These are phyloP conservation scores for Mesitornis unicolor DNA, from an alignment of 2,113 vertebrate genomes.

Conservation along the genomic window DNA sequence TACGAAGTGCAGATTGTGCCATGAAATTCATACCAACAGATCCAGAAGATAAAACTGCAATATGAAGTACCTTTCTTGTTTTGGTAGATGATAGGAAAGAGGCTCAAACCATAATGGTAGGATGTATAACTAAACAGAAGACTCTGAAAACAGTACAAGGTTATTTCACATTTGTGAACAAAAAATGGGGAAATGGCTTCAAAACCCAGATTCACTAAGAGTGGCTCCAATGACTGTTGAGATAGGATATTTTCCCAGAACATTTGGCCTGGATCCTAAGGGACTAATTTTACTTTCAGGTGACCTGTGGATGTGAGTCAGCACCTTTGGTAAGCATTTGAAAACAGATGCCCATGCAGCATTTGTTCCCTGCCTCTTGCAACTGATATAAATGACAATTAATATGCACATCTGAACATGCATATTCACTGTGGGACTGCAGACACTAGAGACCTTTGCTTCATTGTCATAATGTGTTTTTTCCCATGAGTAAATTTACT, in stretches of 20 bases:
- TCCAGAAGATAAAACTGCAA: neutral
- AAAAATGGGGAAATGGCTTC: neutral
- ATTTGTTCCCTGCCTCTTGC: slow-evolving; percentile 40
- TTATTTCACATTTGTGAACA: neutral
- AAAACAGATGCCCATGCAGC: slow-evolving; percentile 42
- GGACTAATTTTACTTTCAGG: slow-evolving; percentile 42
- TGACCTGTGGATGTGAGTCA: neutral
- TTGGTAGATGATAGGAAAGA: neutral
- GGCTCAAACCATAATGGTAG: neutral
- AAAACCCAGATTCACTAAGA: neutral
- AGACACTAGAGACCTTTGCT: slow-evolving; percentile 55
- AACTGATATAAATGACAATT: slow-evolving; percentile 45
- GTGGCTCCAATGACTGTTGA: neutral
- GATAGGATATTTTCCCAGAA: neutral
- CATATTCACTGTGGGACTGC: slow-evolving; percentile 51
- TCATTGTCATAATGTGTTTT: slow-evolving; percentile 55
- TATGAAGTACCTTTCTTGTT: neutral
- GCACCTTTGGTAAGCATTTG: slow-evolving; percentile 20
- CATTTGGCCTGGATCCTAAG: neutral
- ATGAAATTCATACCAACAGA: neutral
- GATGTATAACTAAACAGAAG: neutral
- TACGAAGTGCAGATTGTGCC: neutral
- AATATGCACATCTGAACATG: slow-evolving; percentile 58
- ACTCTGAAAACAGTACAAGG: neutral
- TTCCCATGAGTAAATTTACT: slow-evolving; percentile 52